Evolutionary conservation across 2,797 vertebrate species (phyloP), one percentile per base, ranked within the genome.

Genomic region (Odontamblyopus rebecca): DNA sequence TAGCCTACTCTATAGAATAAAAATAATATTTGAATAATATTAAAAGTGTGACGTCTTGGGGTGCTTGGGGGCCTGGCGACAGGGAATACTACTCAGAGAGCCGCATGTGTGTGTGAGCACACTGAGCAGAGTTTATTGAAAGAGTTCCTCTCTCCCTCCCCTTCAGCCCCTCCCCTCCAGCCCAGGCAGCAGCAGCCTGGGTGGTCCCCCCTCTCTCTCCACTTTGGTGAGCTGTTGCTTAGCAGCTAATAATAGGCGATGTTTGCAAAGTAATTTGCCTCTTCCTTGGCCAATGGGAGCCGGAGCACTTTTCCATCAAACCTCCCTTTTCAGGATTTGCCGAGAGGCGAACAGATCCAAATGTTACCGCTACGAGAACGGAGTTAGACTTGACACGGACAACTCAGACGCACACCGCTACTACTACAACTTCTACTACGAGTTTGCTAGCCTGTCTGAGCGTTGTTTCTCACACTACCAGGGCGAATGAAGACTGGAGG

Each of bases 191-290:
- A 77, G 86, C 94, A 91, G 93, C 93, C 91, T 95, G 95, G 95
- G 94, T 96, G 95, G 94, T 95, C 94, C 91, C 90, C 64, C 80
- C 92, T 92, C 94, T 93, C 94, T 93, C 94, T 93, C 94, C 93
- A 94, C 95, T 94, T 95, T 94, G 94, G 93, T 91, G 95, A 95
- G 95, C 95, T 94, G 95, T 96, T 95, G 95, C 95, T 95, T 96
- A 96, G 95, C 95, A 96, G 95, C 95, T 96, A 95, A 95, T 96
- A 96, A 96, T 95, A 95, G 94, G 95, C 93, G 94, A 94, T 95
- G 95, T 95, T 96, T 95, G 95, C 94, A 93, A 92, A 95, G 95
- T 96, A 95, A 96, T 96, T 96, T 96, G 95, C 95, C 94, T 95
- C 95, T 95, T 95, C 94, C 95, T 94, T 89, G 94, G 94, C 95